Conservation (phyloP, 2,797 vertebrate species). For the Pangasius macronema region DNA sequence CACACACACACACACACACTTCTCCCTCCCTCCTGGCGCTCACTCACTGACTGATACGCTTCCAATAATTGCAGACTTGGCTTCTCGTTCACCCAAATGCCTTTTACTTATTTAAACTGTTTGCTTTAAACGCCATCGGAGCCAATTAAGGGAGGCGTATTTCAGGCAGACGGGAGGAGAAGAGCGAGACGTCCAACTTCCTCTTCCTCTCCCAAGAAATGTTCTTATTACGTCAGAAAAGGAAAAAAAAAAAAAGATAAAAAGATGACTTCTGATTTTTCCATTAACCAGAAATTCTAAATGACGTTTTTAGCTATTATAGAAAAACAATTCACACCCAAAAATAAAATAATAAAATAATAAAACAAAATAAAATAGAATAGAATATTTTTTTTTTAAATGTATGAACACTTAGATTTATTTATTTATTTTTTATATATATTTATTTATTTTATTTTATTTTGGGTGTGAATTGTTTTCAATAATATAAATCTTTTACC, state of each 20-base stretch:
- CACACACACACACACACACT: constrained; percentile 29
- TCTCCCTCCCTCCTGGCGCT: constrained; percentile 32
- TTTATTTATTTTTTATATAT: neutral
- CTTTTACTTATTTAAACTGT: constrained; percentile 84
- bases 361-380: neutral
- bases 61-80: constrained; percentile 79
- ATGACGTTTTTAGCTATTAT: neutral
- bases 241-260: neutral
- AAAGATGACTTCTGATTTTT: neutral
- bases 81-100: constrained; percentile 74
- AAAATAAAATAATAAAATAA: neutral
- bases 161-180: constrained; percentile 67
- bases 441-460: neutral
- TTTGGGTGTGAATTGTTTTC: neutral
- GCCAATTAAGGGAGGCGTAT: constrained; percentile 79
- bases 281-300: neutral
- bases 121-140: constrained; percentile 79
- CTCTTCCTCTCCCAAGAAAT: neutral
- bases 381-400: neutral
- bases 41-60: constrained; percentile 84
- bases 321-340: neutral
- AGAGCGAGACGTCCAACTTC: neutral
- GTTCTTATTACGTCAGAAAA: neutral
- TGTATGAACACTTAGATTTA: neutral
- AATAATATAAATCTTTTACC: too few species aligned